These are phyloP conservation scores for Camelus bactrianus DNA, from an alignment of 2,113 vertebrate species.

Conservation along the genomic window DNA sequence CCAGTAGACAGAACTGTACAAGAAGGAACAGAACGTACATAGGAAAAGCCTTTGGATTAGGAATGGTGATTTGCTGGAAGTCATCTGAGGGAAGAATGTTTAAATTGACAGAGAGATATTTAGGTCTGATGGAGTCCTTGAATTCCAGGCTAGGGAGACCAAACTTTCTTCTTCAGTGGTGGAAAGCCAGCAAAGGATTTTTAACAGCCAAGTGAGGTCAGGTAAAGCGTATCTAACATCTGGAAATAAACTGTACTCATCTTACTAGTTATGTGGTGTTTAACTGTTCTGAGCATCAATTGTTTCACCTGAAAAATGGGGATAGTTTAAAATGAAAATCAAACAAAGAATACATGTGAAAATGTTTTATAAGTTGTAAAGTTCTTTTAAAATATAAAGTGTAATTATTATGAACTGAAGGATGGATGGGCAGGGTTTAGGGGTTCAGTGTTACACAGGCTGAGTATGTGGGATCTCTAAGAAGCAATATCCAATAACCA, in stretches of 20 bases:
- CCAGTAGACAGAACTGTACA: not conserved
- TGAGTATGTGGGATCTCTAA: not conserved
- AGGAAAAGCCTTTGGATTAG: not conserved
- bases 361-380: not conserved
- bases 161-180: not conserved
- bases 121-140: not conserved
- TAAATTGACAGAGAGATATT: not conserved
- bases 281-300: not conserved
- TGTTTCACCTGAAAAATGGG: not conserved
- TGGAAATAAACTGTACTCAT: not conserved
- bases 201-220: not conserved
- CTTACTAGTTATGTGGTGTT: not conserved
- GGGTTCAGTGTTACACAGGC: not conserved
- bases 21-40: not conserved
- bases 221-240: not conserved
- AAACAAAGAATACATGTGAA: not conserved
- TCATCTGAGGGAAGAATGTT: not conserved
- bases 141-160: not conserved
- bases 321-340: not conserved
- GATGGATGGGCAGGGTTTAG: not conserved
- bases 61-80: not conserved
- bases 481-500: not conserved
- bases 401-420: not conserved
- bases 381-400: not conserved
- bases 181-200: not conserved